Conservation (phyloP, 23 tunicate genomes). For the Halocynthia aurantium region DNA sequence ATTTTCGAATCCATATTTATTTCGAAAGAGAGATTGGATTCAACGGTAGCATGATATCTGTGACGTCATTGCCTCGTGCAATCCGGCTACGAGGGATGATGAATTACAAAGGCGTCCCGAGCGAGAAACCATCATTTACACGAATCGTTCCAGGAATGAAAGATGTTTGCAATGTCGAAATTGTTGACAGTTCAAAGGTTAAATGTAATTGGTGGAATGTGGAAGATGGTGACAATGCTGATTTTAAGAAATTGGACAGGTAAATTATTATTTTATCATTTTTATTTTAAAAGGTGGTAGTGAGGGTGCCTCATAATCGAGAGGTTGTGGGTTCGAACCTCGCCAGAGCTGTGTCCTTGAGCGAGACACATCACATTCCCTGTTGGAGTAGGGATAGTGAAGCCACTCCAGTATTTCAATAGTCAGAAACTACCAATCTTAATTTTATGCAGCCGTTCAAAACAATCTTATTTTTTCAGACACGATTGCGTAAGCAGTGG, state of each 20-base stretch:
- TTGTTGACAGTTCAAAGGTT: not conserved
- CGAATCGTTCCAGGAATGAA: constrained; percentile 1
- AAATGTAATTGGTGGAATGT: constrained; percentile 17
- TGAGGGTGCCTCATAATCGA: too few species aligned
- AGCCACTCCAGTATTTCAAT: too few species aligned
- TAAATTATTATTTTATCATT: not conserved
- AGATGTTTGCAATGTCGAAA: constrained; percentile 15
- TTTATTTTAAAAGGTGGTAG: too few species aligned
- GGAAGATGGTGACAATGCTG: constrained; percentile 14
- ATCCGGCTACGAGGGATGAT: not conserved
- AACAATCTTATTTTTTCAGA: not conserved
- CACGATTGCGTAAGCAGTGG: constrained; percentile 15
- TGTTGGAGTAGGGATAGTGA: too few species aligned
- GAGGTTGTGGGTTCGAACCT: too few species aligned
- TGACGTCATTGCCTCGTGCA: constrained; percentile 15
- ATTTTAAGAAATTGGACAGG: not conserved
- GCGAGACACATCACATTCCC: too few species aligned
- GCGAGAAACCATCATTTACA: not conserved
- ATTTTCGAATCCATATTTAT: constrained; percentile 11
- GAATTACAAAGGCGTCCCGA: not conserved
- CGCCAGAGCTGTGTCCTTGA: too few species aligned
- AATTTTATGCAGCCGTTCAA: too few species aligned
- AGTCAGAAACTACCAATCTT: too few species aligned
- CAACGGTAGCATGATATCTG: not conserved
- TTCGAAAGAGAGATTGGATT: not conserved